Evolutionary conservation across 1,140 invertebrate genomes (phyloP).

Genomic region (Heliconius melpomene): DNA sequence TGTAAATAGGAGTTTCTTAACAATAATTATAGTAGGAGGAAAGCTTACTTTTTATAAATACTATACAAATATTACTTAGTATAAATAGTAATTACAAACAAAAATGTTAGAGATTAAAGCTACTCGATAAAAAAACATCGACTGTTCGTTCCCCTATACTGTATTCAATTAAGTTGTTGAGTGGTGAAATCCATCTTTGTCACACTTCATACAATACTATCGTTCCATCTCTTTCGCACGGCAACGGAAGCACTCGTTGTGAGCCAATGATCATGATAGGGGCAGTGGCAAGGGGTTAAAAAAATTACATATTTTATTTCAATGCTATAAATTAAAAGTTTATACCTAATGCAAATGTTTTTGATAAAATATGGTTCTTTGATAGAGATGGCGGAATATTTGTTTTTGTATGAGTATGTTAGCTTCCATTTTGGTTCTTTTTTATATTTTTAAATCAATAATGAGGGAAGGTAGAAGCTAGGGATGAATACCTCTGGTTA

Average conservation of each 20-base stretch:
- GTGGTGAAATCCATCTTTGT: constrained; percentile 49
- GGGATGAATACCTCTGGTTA: too few relatives aligned
- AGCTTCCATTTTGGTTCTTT: constrained; percentile 18
- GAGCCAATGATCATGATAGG: constrained; percentile 69
- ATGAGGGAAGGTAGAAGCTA: too few relatives aligned
- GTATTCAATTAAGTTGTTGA: constrained; percentile 77
- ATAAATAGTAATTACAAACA: not conserved
- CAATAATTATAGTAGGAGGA: too few relatives aligned
- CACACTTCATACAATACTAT: constrained; percentile 25
- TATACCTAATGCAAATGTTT: constrained; percentile 26
- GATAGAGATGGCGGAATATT: not conserved
- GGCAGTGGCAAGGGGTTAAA: constrained; percentile 53
- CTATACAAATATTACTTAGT: too few relatives aligned
- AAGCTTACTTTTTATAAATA: too few relatives aligned
- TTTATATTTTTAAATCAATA: not conserved
- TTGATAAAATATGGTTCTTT: not conserved
- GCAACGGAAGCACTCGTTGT: constrained; percentile 70
- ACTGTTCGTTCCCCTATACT: constrained; percentile 49
- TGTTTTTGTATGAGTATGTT: not conserved
- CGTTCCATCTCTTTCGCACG: constrained; percentile 46
- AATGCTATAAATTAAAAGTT: constrained; percentile 34
- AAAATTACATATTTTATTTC: constrained; percentile 46
- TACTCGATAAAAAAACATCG: constrained; percentile 50
- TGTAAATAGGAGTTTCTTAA: too few relatives aligned
- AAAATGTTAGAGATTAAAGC: not conserved